Evolutionary conservation across 1,140 invertebrate genomes (phyloP), one percentile per base, ranked within the genome.

Genomic region (Drosophila lacertosa): DNA sequence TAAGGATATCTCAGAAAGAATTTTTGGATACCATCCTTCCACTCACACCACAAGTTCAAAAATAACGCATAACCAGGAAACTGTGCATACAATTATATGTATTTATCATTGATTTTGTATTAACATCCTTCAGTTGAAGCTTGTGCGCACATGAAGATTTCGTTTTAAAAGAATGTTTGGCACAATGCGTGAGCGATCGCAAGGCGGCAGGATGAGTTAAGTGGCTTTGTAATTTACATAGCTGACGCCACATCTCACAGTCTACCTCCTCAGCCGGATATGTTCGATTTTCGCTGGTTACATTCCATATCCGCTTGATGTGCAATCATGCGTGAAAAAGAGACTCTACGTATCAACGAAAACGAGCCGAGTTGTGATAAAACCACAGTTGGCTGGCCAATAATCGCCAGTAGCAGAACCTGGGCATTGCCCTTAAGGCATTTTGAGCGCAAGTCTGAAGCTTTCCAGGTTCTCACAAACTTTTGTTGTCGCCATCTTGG

Each of bases 251-350:
- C n/a, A n/a, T 42, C 58, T 66, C 50, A 60, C 40, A 63, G 53
- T 40, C 69, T 26, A 29, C 0, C n/a, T n/a, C n/a, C n/a, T n/a
- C 32, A 40, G 70, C 76, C 80, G 80, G 80, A 83, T 62, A 84
- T 83, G 80, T 83, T 72, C 80, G 80, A 83, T 83, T 83, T 83
- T 73, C 60, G 50, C 54, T 72, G 71, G 60, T 45, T 71, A 78
- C 83, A 82, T 71, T 45, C 62, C 68, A 72, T 83, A 83, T 84
- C 80, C 80, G 80, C 32, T 84, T 57, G 37, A 15, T 54, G 54
- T 59, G 58, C 72, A 70, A 74, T 74, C 72, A 74, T 65, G 53
- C 67, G 67, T 69, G 54, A 59, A 67, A 24, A 48, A 42, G 42
- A 35, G 11, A 11, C 47, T 22, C 37, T 47, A 26, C 26, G 44